phyloP scores from a whole-genome alignment of 2,797 vertebrate species.

The Chelonia mydas region DNA sequence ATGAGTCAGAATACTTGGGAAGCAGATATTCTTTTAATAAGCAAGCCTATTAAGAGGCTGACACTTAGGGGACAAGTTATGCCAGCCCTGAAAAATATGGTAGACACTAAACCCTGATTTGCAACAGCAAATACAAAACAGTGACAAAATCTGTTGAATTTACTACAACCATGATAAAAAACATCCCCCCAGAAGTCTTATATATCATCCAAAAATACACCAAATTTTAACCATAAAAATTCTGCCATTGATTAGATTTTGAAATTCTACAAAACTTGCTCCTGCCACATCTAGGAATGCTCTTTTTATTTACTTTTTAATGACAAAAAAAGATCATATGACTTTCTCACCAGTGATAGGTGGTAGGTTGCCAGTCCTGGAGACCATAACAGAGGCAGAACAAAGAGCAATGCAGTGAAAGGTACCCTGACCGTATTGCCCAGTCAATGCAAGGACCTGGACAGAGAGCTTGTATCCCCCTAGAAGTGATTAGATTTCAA shows the following conservation, averaged over 20 bases:
- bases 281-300: accelerated
- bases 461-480: too few relatives aligned
- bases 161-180: not conserved
- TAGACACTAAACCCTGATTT: not conserved
- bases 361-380: not conserved
- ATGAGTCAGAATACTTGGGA: not conserved
- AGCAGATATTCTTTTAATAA: not conserved
- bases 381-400: not conserved
- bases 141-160: not conserved
- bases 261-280: not conserved
- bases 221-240: not conserved
- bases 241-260: not conserved
- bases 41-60: not conserved
- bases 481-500: not conserved
- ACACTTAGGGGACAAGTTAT: not conserved
- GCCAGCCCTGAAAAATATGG: not conserved
- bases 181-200: not conserved
- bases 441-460: not conserved
- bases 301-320: not conserved
- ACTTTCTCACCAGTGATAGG: not conserved
- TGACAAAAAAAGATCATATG: not conserved
- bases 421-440: not conserved
- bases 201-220: not conserved
- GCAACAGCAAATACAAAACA: not conserved
- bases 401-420: not conserved